Conservation (phyloP, 2,888 invertebrate species). For the Drosophila meridiana region DNA sequence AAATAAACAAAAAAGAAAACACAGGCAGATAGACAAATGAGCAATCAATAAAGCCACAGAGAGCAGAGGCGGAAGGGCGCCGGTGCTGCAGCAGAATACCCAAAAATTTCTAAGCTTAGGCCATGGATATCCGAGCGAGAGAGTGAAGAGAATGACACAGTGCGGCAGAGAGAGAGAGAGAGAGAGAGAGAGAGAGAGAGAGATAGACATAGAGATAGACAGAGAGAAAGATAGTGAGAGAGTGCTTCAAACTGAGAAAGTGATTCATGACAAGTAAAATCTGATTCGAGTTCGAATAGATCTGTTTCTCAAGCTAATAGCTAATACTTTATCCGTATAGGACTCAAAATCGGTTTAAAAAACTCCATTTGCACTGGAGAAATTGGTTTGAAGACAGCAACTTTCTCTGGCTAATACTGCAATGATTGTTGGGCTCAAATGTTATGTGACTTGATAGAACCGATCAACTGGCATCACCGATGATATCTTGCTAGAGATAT, state of each 20-base stretch:
- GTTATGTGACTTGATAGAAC: background rate
- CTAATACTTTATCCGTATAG: background rate
- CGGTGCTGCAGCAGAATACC: constrained; percentile 29
- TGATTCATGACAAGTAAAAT: background rate
- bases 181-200: background rate
- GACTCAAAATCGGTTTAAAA: background rate
- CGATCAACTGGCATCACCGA: background rate
- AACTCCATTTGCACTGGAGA: background rate
- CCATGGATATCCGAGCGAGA: constrained; percentile 5
- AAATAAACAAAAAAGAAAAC: constrained; percentile 82
- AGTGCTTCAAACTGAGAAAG: background rate
- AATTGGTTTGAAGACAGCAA: background rate
- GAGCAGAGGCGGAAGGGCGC: constrained; percentile 27
- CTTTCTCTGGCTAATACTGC: background rate
- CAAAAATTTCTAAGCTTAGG: constrained; percentile 13
- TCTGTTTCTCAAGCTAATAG: background rate
- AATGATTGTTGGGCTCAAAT: background rate
- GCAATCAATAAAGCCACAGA: constrained; percentile 41
- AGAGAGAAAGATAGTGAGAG: background rate
- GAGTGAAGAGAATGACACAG: background rate
- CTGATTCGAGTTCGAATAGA: background rate
- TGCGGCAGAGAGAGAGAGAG: constrained; percentile 3
- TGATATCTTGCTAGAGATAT: background rate
- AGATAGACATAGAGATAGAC: background rate
- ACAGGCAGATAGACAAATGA: constrained; percentile 79